A percentile compares a stretch with the other conserved stretches of the same genome.
Conservation (phyloP, 2,113 vertebrate species). For the Sander lucioperca region DNA sequence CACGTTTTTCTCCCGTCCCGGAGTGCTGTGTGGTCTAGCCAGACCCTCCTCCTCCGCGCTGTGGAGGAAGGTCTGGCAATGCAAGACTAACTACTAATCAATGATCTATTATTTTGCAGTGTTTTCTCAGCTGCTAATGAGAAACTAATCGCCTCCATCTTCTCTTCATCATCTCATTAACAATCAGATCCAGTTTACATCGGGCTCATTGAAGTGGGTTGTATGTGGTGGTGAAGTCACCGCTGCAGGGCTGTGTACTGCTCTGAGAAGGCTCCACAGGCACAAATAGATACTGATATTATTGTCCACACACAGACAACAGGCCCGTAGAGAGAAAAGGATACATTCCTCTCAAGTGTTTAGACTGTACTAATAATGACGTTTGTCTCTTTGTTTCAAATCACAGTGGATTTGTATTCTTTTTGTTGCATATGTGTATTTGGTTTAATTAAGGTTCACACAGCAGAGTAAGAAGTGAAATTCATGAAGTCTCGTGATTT, state of each 20-base stretch:
- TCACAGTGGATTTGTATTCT: background rate
- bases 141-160: constrained; percentile 11
- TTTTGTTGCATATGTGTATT: background rate
- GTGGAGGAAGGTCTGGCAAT: too few relatives aligned
- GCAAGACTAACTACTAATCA: background rate
- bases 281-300: constrained; percentile 21
- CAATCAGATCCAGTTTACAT: constrained; percentile 25
- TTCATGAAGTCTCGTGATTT: too few relatives aligned
- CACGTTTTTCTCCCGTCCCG: too few relatives aligned
- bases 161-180: constrained; percentile 39
- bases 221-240: constrained; percentile 39
- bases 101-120: constrained; percentile 9
- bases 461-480: background rate
- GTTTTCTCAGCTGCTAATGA: constrained; percentile 34
- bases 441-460: constrained; percentile 3
- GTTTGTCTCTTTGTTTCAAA: background rate
- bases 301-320: background rate
- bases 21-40: too few relatives aligned
- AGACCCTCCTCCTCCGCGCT: background rate
- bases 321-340: background rate
- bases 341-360: background rate
- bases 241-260: constrained; percentile 27
- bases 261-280: background rate
- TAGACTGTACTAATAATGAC: background rate
- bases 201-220: constrained; percentile 25